Evolutionary conservation across 1,140 invertebrate genomes (phyloP).

Genomic region (Megalopta genalis): DNA sequence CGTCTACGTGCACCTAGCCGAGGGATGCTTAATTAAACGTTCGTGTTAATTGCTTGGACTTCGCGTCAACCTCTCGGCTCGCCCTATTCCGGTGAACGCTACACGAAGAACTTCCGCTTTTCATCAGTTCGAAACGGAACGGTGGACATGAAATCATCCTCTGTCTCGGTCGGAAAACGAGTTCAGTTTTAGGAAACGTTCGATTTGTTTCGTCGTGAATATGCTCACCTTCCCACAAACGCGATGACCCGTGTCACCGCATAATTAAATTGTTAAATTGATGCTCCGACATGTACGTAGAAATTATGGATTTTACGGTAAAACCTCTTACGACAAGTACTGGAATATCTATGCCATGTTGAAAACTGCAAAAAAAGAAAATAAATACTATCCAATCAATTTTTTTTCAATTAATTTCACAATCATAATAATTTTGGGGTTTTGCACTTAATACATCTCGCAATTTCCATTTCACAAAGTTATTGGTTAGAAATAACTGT

Average conservation of each 20-base stretch:
- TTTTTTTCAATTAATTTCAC: too few relatives aligned
- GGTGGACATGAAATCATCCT: conserved; percentile 43
- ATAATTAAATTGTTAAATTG: neutral
- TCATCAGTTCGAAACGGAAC: conserved; percentile 57
- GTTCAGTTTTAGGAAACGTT: neutral
- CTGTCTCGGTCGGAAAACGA: conserved; percentile 23
- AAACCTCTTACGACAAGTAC: too few relatives aligned
- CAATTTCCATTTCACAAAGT: too few relatives aligned
- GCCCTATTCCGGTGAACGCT: conserved; percentile 50
- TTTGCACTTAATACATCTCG: too few relatives aligned
- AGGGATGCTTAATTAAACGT: conserved; percentile 76
- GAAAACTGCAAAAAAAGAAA: too few relatives aligned
- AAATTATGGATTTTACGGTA: neutral
- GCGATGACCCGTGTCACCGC: neutral
- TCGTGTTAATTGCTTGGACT: conserved; percentile 76
- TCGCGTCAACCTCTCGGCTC: conserved; percentile 67
- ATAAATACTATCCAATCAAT: too few relatives aligned
- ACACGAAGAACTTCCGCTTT: conserved; percentile 62
- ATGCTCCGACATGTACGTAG: neutral
- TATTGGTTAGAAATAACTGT: too few relatives aligned
- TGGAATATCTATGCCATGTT: too few relatives aligned
- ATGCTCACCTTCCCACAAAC: neutral
- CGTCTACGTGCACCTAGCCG: conserved; percentile 64
- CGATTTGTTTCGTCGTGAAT: neutral
- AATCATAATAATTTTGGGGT: too few relatives aligned